A percentile compares a stretch with the other conserved stretches of the same genome.
Evolutionary conservation across 2,888 invertebrate genomes (phyloP).

Genomic region (Galerucella nymphaeae): DNA sequence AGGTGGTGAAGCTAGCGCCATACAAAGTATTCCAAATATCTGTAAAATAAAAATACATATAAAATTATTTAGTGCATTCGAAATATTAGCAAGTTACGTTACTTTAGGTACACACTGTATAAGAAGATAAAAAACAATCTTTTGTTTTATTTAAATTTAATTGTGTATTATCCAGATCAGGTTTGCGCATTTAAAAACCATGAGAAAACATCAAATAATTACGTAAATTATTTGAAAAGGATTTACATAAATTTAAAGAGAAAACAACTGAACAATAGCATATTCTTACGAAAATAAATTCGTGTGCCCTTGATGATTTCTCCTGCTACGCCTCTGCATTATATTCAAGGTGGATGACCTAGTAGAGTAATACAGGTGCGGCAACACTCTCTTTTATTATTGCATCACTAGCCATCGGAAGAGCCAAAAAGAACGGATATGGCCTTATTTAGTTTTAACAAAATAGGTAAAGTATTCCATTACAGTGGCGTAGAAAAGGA

Average conservation of each 20-base stretch:
- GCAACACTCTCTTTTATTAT: constrained; percentile 35
- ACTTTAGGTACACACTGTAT: too few species aligned
- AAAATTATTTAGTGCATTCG: too few species aligned
- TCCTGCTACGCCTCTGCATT: constrained; percentile 25
- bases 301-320: constrained; percentile 6
- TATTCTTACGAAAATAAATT: background rate
- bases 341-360: constrained; percentile 33
- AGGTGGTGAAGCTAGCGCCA: constrained; percentile 83
- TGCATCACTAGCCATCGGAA: constrained; percentile 36
- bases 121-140: too few species aligned
- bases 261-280: background rate
- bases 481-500: background rate
- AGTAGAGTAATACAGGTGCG: constrained; percentile 36
- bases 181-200: background rate
- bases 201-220: background rate
- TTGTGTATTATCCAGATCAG: too few species aligned
- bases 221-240: background rate
- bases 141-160: too few species aligned
- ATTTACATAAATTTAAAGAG: background rate
- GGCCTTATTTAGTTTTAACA: constrained; percentile 34
- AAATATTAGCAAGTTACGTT: too few species aligned
- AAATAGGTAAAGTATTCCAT: constrained; percentile 30
- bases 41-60: constrained; percentile 70
- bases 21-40: constrained; percentile 86
- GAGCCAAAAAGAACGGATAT: constrained; percentile 38